Percentiles rank a stretch among this genome's conserved stretches.
phyloP scores from a whole-genome alignment of 2,888 invertebrate genomes.

The Lasioglossum vierecki region DNA sequence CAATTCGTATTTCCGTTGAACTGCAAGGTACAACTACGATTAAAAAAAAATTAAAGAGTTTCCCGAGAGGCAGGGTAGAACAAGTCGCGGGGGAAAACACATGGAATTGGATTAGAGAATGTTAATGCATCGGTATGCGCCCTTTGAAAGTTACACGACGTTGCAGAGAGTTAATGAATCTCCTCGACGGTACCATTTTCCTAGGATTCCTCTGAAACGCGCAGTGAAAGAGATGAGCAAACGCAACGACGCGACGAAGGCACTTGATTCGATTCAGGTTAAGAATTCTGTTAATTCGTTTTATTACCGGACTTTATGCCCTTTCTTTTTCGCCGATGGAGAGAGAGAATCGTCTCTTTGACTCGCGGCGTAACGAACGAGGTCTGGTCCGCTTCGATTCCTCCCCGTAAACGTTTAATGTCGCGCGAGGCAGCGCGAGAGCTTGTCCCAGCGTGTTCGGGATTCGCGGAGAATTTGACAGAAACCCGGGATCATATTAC shows the following conservation, averaged over 20 bases:
- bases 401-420: background rate
- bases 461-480: conserved; percentile 9
- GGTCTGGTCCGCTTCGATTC: background rate
- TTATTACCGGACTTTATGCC: background rate
- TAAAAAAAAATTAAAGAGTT: background rate
- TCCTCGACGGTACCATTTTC: background rate
- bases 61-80: background rate
- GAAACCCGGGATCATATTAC: background rate
- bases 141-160: background rate
- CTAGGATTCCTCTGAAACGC: background rate
- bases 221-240: background rate
- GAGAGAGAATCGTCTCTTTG: background rate
- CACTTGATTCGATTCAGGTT: background rate
- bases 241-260: background rate
- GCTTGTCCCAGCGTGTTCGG: too few relatives aligned
- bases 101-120: background rate
- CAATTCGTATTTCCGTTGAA: background rate
- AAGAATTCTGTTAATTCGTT: background rate
- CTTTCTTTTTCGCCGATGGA: background rate
- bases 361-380: background rate
- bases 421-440: background rate
- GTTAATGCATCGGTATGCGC: background rate
- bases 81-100: background rate
- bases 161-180: background rate
- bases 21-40: background rate